Base-by-base conservation (phyloP, 2,888 invertebrate genomes). In the Ypsolopha sequella region DNA sequence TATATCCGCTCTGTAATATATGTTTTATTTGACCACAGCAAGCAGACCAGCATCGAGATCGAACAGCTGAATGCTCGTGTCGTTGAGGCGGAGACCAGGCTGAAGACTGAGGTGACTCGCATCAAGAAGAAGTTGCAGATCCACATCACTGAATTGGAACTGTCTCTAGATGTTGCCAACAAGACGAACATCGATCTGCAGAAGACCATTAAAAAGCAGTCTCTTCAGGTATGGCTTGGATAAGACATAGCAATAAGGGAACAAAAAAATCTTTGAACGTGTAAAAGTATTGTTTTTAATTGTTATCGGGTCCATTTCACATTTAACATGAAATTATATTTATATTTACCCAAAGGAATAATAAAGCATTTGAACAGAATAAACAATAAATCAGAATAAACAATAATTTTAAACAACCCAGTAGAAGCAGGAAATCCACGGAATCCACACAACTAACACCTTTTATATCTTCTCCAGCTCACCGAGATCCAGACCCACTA, bases 121-220 rank as follows among this genome's bases (percentile, higher is more conserved):
- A 95, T 98, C 89, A 98, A 98, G 94, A 98, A 98, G 96, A 98
- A 98, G 94, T 89, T 97, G 79, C 97, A 97, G 88, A 95, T 97
- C 77, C 96, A 96, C 74, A 98, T 98, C 87, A 97, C 97, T 67
- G 98, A 98, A 84, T 89, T 98, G 73, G 98, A 98, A 84, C 91
- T 98, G 89, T 95, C 96, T 52, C 91, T 99, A 84, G 98, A 98
- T 87, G 95, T 97, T 65, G 95, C 97, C 88, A 98, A 99, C 91
- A 97, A 98, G 90, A 96, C 94, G 88, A 98, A 98, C 90, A 93
- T 98, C 73, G 96, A 97, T 77, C 90, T 98, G 77, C 97, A 98
- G 88, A 97, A 97, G 91, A 95, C 96, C 72, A 94, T 97, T 90
- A 98, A 98, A 92, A 97, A 95, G 81, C 97, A 98, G 82, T 95